Evolutionary conservation across 1,140 invertebrate genomes (phyloP).

Genomic region (Leptinotarsa lineolata): DNA sequence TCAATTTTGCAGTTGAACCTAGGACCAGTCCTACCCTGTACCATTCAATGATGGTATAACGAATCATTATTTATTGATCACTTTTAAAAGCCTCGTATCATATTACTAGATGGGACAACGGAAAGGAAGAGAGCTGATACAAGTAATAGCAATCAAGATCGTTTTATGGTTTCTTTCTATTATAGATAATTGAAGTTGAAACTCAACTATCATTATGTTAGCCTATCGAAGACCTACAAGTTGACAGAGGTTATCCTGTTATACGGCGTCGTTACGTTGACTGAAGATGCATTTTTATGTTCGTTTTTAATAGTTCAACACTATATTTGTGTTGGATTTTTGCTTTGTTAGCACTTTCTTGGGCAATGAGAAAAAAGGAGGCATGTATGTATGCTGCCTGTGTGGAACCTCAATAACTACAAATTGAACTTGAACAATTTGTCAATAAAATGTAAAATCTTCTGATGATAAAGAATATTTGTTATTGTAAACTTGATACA

Average conservation of each 20-base stretch:
- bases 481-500: too few relatives aligned
- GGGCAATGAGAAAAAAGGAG: not conserved
- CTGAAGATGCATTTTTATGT: not conserved
- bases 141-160: not conserved
- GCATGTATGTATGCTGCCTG: too few relatives aligned
- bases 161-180: slow-evolving; percentile 6
- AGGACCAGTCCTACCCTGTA: too few relatives aligned
- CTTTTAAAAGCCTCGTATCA: not conserved
- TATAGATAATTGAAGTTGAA: slow-evolving; percentile 3
- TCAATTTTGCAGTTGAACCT: too few relatives aligned
- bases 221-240: not conserved
- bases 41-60: too few relatives aligned
- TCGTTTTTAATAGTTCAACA: not conserved
- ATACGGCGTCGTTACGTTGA: not conserved
- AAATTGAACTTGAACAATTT: too few relatives aligned
- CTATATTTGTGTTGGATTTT: not conserved
- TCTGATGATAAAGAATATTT: too few relatives aligned
- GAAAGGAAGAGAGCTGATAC: not conserved
- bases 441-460: too few relatives aligned
- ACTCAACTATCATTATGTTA: slow-evolving; percentile 1
- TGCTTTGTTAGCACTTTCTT: not conserved
- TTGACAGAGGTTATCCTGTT: not conserved
- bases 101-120: not conserved
- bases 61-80: too few relatives aligned
- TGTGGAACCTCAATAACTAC: too few relatives aligned